Percentiles rank a stretch among this genome's conserved stretches.
These are phyloP conservation scores for Nymphalis polychloros DNA, from an alignment of 2,888 invertebrate genomes.

Conservation along the genomic window DNA sequence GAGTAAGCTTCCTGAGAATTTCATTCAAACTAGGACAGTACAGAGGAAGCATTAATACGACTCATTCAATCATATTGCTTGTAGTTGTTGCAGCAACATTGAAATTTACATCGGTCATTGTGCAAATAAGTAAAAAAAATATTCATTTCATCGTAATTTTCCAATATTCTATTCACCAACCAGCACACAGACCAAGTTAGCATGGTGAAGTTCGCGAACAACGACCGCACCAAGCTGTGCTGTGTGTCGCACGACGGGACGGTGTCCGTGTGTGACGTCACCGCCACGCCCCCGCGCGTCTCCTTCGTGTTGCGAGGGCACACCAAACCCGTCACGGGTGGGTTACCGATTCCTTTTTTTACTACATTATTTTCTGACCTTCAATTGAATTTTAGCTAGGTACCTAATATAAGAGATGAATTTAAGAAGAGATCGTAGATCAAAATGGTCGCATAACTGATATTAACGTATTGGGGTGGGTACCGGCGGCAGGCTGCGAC, in stretches of 20 bases:
- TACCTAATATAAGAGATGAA: too few species aligned
- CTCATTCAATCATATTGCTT: too few species aligned
- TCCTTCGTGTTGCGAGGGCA: constrained; percentile 88
- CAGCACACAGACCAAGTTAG: constrained; percentile 87
- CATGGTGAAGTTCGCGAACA: constrained; percentile 91
- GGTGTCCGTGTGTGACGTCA: constrained; percentile 90
- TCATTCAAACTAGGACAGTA: too few species aligned
- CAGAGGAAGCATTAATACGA: too few species aligned
- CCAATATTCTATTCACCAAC: not conserved
- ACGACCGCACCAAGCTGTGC: constrained; percentile 89
- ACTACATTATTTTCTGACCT: too few species aligned
- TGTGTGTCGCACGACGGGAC: constrained; percentile 90
- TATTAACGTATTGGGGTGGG: not conserved
- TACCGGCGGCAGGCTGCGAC: constrained; percentile 83
- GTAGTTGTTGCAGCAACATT: too few species aligned
- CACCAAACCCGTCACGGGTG: constrained; percentile 86
- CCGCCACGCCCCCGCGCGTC: constrained; percentile 86
- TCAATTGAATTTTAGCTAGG: too few species aligned
- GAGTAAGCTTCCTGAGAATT: too few species aligned
- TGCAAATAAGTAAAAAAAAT: too few species aligned
- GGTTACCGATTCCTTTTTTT: not conserved
- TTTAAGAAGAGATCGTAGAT: not conserved
- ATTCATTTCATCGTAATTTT: too few species aligned
- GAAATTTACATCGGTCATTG: too few species aligned
- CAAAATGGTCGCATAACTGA: not conserved